Percentiles rank a stretch among this genome's conserved stretches.
phyloP scores from a whole-genome alignment of 2,888 invertebrate species.

The Drosophila dives region DNA sequence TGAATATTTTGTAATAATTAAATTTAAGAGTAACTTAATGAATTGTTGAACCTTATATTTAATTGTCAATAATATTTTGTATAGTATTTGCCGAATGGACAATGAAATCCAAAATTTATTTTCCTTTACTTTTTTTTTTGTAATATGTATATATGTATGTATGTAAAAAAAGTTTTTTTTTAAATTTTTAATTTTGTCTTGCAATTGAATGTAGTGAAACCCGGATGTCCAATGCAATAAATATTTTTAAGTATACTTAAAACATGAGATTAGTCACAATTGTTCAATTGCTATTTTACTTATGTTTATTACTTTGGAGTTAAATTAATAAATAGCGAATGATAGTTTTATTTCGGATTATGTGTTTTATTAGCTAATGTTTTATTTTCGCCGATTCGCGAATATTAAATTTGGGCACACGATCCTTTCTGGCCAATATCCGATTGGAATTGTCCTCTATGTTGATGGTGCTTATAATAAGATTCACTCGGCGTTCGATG shows the following conservation, averaged over 20 bases:
- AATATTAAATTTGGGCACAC: slow-evolving; percentile 85
- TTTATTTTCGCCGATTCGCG: slow-evolving; percentile 83
- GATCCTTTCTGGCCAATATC: slow-evolving; percentile 83
- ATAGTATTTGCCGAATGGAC: slow-evolving; percentile 33
- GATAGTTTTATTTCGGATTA: not conserved
- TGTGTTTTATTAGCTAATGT: slow-evolving; percentile 43
- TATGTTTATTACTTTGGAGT: slow-evolving; percentile 32
- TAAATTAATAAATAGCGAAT: slow-evolving; percentile 40
- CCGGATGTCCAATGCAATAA: slow-evolving; percentile 42
- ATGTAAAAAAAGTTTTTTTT: slow-evolving; percentile 6
- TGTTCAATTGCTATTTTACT: slow-evolving; percentile 39
- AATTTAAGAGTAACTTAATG: slow-evolving; percentile 42
- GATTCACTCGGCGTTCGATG: slow-evolving; percentile 89
- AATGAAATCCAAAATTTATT: slow-evolving; percentile 28
- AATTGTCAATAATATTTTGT: slow-evolving; percentile 24
- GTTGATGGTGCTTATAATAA: slow-evolving; percentile 80
- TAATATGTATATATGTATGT: slow-evolving; percentile 4
- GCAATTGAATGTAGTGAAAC: slow-evolving; percentile 4
- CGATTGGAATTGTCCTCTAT: slow-evolving; percentile 82
- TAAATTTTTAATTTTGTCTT: slow-evolving; percentile 16
- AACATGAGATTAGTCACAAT: slow-evolving; percentile 50
- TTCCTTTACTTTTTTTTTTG: not conserved
- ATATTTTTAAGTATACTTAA: slow-evolving; percentile 33
- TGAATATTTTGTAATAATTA: slow-evolving; percentile 28
- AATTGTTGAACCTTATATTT: slow-evolving; percentile 39